phyloP scores from a whole-genome alignment of 2,888 invertebrate genomes.

The Cremastinae sp. region DNA sequence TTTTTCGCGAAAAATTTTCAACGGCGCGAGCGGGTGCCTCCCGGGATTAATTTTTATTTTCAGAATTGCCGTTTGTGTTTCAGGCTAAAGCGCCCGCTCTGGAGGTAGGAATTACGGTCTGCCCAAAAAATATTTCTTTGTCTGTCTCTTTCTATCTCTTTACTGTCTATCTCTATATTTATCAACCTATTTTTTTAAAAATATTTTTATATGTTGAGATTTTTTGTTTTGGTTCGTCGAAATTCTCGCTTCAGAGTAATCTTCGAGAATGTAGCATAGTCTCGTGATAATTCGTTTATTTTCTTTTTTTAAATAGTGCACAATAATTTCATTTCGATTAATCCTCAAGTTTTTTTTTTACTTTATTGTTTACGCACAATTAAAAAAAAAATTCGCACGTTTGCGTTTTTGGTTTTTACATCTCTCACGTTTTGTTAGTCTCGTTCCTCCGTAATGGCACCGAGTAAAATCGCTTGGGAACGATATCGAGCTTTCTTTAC shows the following conservation, averaged over 20 bases:
- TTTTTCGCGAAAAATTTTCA: neutral
- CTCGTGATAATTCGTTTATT: neutral
- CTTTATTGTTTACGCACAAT: constrained; percentile 17
- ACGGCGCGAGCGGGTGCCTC: constrained; percentile 38
- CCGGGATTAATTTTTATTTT: constrained; percentile 66
- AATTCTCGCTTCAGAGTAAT: no score
- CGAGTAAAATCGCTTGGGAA: constrained; percentile 53
- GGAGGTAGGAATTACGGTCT: constrained; percentile 78
- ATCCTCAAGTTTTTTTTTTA: constrained; percentile 37
- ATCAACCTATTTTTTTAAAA: constrained; percentile 50
- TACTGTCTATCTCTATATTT: constrained; percentile 25
- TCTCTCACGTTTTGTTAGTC: neutral
- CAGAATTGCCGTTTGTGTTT: constrained; percentile 79
- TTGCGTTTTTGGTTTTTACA: neutral
- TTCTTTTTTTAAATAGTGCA: neutral
- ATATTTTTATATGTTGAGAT: constrained; percentile 45
- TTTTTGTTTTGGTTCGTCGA: constrained; percentile 2
- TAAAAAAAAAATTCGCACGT: constrained; percentile 6
- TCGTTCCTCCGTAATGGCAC: no score
- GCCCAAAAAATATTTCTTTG: constrained; percentile 69
- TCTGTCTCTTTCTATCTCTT: constrained; percentile 53
- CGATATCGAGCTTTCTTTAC: constrained; percentile 42
- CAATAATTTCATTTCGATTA: constrained; percentile 40
- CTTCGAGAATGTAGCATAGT: neutral
- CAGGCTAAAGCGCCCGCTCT: constrained; percentile 78